Evolutionary conservation across 2,113 vertebrate species (phyloP).

Genomic region (Chaetura pelagica): DNA sequence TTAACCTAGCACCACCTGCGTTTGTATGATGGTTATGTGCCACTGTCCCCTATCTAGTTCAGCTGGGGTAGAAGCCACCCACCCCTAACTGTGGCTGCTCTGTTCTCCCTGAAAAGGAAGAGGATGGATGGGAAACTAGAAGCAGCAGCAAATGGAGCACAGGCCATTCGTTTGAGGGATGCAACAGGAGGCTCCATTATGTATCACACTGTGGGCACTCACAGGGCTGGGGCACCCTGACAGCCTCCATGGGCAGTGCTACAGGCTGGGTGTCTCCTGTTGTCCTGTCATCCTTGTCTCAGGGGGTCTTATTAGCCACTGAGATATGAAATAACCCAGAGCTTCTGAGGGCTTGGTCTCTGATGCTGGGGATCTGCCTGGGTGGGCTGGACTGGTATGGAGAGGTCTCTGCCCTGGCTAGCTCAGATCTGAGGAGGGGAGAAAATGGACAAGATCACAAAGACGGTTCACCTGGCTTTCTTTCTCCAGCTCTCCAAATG

Average conservation of each 20-base stretch:
- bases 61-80: background rate
- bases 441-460: background rate
- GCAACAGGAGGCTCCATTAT: fast-evolving
- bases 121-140: background rate
- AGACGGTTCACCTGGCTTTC: background rate
- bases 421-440: too few species aligned
- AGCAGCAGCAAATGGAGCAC: background rate
- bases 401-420: background rate
- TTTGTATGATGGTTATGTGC: background rate
- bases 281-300: background rate
- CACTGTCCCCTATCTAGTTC: background rate
- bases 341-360: background rate
- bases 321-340: background rate
- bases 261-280: background rate
- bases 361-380: background rate
- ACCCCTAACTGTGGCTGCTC: background rate
- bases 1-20: background rate
- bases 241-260: background rate
- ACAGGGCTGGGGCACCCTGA: background rate
- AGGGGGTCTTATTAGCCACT: fast-evolving
- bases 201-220: background rate
- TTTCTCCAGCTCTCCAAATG: background rate
- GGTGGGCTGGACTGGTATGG: background rate
- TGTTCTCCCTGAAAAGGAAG: background rate
- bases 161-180: background rate